Conservation (phyloP, 2,113 vertebrate genomes). For the Pelusios castaneus region DNA sequence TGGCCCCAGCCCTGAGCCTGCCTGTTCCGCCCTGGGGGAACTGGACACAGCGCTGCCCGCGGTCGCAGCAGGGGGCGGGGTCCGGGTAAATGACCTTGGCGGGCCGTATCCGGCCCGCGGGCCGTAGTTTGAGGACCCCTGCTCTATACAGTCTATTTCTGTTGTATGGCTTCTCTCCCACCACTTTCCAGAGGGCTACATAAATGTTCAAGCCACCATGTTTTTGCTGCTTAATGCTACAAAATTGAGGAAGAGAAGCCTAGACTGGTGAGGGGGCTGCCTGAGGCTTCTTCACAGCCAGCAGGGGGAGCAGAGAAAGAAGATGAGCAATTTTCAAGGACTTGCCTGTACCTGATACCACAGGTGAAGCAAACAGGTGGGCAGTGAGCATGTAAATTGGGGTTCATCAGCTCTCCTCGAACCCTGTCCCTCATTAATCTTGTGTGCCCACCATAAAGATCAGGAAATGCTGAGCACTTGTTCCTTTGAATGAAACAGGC, state of each 20-base stretch:
- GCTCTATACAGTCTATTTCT: background rate
- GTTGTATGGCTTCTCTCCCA: background rate
- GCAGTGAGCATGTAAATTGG: background rate
- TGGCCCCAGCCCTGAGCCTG: no score
- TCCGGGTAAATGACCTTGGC: no score
- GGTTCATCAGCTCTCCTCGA: background rate
- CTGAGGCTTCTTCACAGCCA: background rate
- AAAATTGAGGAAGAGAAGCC: background rate
- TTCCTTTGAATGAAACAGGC: fast-evolving
- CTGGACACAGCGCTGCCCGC: no score
- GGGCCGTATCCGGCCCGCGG: no score
- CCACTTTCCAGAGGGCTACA: background rate
- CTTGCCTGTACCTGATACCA: background rate
- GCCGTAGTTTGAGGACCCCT: no score
- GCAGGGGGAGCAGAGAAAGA: background rate
- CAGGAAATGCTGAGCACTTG: fast-evolving
- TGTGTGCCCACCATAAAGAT: background rate
- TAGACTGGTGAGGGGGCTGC: background rate
- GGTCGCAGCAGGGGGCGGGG: no score
- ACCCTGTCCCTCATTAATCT: background rate
- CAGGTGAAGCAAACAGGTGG: background rate
- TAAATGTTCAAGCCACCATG: background rate
- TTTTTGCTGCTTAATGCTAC: background rate
- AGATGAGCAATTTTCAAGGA: background rate
- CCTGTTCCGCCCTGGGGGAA: no score